Conservation (phyloP, 2,888 invertebrate genomes). For the Conus canariensis region DNA sequence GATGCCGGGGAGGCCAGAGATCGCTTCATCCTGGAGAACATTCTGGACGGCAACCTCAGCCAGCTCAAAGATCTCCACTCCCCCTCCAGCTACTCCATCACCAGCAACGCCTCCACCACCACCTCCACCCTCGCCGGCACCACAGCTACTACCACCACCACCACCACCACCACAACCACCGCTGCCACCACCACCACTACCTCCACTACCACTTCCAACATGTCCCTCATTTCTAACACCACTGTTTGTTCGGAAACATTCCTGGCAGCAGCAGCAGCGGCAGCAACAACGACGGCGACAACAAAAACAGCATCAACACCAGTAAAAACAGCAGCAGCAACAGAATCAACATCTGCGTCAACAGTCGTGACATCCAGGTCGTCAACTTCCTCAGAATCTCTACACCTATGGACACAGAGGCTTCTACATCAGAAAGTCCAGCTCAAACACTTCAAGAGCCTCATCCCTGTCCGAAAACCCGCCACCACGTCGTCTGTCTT, state of each 20-base stretch:
- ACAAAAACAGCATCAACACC: neutral
- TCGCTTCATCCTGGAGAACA: slow-evolving; percentile 20
- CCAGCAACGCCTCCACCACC: neutral
- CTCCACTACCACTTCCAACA: neutral
- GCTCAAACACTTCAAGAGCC: neutral
- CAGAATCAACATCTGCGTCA: neutral
- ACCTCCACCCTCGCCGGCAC: neutral
- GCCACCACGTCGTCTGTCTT: neutral
- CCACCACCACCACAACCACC: neutral
- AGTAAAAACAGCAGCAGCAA: neutral
- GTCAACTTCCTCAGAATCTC: neutral
- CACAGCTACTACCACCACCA: neutral
- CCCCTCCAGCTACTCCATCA: neutral
- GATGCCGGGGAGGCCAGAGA: slow-evolving; percentile 14
- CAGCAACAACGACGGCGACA: neutral
- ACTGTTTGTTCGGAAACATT: neutral
- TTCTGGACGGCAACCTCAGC: neutral
- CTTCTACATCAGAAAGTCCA: neutral
- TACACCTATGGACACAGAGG: neutral
- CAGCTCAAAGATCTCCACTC: neutral
- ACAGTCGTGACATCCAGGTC: neutral
- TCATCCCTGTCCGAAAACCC: neutral
- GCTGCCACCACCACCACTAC: neutral
- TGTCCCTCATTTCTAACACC: neutral
- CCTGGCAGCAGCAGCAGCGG: neutral